Evolutionary conservation across 2,797 vertebrate genomes (phyloP), one percentile per base, ranked within the genome.

Genomic region (Hydrolagus colliei): DNA sequence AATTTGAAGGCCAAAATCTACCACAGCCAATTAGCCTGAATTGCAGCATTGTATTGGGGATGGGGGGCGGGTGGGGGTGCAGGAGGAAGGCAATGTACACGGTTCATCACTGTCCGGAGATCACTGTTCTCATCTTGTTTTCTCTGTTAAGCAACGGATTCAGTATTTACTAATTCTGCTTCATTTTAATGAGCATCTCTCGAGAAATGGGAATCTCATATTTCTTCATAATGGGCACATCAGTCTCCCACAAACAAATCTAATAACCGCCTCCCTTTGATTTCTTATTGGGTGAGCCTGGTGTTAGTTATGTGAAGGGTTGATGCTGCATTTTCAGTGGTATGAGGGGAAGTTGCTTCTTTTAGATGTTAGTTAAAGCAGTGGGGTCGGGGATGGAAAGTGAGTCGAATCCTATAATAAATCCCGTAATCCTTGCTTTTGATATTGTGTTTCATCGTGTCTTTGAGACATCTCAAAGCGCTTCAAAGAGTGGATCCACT

Each of bases 211-310:
- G 16, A 88, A 90, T 91, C 90, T 93, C 90, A 91, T 90, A 87
- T 91, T 90, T 93, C 91, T 87, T 91, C 89, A 91, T 91, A 92
- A 93, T 92, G 92, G 93, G 90, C 88, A 87, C 87, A 90, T 91
- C 93, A 93, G 91, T 93, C 91, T 92, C 91, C 86, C 90, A 88
- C 89, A 90, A 52, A 88, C 86, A 91, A 91, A 91, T 90, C 88
- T 90, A 89, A 87, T 88, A 92, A 91, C 86, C 92, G 93, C 91
- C 91, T 93, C 92, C 27, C 93, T 92, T 92, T 73, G 88, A 91
- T 88, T 89, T 89, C 90, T 87, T 87, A 87, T 87, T 87, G 87
- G 86, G 87, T 9, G 9, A 91, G 89, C 89, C 90, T 86, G 87
- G 89, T 92, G 92, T 95, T 94, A 92, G 13, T 82, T 93, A 92